A percentile compares a stretch with the other conserved stretches of the same genome.
phyloP scores from a whole-genome alignment of 2,113 vertebrate species.

The Tragelaphus buxtoni region DNA sequence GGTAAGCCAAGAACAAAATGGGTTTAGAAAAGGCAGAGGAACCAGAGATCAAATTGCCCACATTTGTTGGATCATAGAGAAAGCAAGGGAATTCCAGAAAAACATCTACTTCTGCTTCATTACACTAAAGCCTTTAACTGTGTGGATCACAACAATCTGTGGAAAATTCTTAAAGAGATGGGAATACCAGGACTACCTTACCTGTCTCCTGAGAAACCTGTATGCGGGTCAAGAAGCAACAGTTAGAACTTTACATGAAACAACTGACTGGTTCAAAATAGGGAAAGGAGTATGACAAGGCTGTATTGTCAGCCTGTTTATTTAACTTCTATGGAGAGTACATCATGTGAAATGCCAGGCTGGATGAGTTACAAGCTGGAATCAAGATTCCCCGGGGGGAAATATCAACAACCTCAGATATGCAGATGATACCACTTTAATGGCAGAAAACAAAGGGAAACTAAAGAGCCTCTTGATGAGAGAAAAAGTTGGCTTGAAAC shows the following conservation, averaged over 20 bases:
- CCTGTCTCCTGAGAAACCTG: not conserved
- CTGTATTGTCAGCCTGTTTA: not conserved
- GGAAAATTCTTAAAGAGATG: not conserved
- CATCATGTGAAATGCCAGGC: not conserved
- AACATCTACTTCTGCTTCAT: not conserved
- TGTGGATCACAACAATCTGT: not conserved
- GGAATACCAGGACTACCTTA: not conserved
- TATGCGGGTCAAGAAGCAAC: not conserved
- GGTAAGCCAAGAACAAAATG: slow-evolving; percentile 42
- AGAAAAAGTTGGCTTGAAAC: not conserved
- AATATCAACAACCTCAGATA: not conserved
- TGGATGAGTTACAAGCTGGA: not conserved
- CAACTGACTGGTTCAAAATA: not conserved
- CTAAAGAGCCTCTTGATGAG: not conserved
- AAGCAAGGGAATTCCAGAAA: not conserved
- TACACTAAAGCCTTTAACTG: not conserved
- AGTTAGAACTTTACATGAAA: not conserved
- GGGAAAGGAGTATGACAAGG: not conserved
- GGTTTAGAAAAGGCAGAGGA: not conserved
- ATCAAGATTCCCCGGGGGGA: not conserved
- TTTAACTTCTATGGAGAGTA: not conserved
- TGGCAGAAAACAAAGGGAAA: not conserved
- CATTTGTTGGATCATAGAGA: not conserved
- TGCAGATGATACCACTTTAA: not conserved
- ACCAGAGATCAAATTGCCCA: not conserved